These are phyloP conservation scores for Tinamus major DNA, from an alignment of 2,797 vertebrate genomes.

Conservation along the genomic window DNA sequence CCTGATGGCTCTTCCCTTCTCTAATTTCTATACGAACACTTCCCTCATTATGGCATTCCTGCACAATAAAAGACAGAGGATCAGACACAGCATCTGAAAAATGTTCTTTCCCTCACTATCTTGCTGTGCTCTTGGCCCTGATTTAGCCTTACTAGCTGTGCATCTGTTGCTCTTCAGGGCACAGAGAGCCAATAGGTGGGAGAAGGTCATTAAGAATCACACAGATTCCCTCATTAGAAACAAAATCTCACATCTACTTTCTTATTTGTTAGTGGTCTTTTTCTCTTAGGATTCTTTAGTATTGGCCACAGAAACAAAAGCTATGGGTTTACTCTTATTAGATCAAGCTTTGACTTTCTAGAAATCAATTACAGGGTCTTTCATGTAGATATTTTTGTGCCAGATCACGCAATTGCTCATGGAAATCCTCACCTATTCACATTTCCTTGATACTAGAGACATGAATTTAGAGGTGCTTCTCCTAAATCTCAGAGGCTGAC, in stretches of 20 bases:
- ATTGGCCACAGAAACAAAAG: constrained; percentile 21
- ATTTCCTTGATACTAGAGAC: not conserved
- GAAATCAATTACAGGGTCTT: not conserved
- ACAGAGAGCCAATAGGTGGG: not conserved
- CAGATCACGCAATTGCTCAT: not conserved
- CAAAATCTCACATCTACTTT: constrained; percentile 33
- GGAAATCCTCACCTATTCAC: not conserved
- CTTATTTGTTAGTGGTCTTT: not conserved
- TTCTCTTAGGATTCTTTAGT: not conserved
- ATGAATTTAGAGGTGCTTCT: not conserved
- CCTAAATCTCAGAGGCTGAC: not conserved
- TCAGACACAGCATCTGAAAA: constrained; percentile 26
- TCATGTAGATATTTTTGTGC: not conserved
- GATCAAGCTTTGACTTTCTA: not conserved
- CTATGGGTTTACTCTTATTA: not conserved
- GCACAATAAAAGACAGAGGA: constrained; percentile 58
- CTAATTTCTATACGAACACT: constrained; percentile 60
- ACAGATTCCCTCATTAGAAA: constrained; percentile 58
- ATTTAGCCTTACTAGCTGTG: constrained; percentile 20
- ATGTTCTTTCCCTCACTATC: not conserved
- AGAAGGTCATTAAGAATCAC: constrained; percentile 28
- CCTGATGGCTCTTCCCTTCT: constrained; percentile 50
- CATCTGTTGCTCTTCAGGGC: constrained; percentile 40
- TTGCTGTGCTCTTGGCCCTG: constrained; percentile 42
- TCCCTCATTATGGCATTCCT: constrained; percentile 49